Evolutionary conservation across 2,113 vertebrate genomes (phyloP).

Genomic region (Parus major): DNA sequence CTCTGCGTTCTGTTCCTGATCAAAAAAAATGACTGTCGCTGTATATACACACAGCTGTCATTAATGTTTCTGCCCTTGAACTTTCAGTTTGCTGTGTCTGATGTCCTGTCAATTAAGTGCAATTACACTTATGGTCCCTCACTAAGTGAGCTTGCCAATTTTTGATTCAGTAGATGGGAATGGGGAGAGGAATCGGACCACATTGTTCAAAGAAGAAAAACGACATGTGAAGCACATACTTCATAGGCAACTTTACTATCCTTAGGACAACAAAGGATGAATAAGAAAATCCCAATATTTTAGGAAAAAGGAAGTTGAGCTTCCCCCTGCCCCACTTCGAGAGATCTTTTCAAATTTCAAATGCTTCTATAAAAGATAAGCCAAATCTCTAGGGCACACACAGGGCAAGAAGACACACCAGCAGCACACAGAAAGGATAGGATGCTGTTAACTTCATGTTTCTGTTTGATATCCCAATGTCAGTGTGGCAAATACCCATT

Average conservation of each 20-base stretch:
- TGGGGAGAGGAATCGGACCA: not conserved
- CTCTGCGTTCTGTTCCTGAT: not conserved
- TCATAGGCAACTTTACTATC: not conserved
- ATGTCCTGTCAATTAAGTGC: conserved; percentile 12
- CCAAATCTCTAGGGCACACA: not conserved
- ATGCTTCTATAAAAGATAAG: not conserved
- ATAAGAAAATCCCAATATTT: not conserved
- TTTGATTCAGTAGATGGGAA: not conserved
- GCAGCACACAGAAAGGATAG: not conserved
- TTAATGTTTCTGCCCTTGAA: not conserved
- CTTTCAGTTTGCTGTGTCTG: not conserved
- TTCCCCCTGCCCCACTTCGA: fast-evolving
- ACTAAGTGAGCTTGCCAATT: not conserved
- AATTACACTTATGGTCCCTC: conserved; percentile 5
- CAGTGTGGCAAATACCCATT: not conserved
- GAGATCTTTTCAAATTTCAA: not conserved
- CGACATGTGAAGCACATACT: not conserved
- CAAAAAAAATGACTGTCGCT: not conserved
- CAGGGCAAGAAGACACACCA: not conserved
- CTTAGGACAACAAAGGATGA: not conserved
- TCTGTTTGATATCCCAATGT: not conserved
- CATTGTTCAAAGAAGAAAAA: not conserved
- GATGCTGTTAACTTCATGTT: not conserved
- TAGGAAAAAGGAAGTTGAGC: not conserved
- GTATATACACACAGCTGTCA: not conserved